These are phyloP conservation scores for Chrysopilus asiliformis DNA, from an alignment of 2,888 invertebrate species.

Conservation along the genomic window DNA sequence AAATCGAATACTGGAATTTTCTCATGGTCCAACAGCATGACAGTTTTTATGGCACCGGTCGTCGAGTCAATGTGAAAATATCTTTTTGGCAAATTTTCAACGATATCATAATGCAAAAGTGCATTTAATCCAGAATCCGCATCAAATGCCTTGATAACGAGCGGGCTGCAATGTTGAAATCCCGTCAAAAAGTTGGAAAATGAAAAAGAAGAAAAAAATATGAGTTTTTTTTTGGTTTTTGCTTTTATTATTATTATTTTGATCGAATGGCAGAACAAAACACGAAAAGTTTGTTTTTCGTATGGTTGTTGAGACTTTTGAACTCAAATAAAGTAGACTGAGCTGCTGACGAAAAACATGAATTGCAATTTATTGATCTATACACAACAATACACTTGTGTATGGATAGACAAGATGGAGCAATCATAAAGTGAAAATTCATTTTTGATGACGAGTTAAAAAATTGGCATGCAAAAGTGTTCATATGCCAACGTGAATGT, in stretches of 20 bases:
- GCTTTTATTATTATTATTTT: too few relatives aligned
- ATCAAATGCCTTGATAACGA: conserved; percentile 75
- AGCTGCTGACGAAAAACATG: too few relatives aligned
- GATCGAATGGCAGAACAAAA: too few relatives aligned
- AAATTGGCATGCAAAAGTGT: too few relatives aligned
- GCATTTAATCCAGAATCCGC: conserved; percentile 78
- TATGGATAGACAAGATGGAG: too few relatives aligned
- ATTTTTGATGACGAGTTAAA: too few relatives aligned
- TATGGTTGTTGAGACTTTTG: not conserved
- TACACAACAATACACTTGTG: too few relatives aligned
- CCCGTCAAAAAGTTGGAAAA: not conserved
- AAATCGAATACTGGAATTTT: conserved; percentile 54
- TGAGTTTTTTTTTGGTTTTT: too few relatives aligned
- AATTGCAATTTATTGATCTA: too few relatives aligned
- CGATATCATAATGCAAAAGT: conserved; percentile 69
- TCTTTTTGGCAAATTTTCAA: conserved; percentile 61
- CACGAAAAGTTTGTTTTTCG: not conserved
- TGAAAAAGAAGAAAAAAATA: not conserved
- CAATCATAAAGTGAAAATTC: too few relatives aligned
- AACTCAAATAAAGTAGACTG: too few relatives aligned
- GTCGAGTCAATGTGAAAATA: conserved; percentile 77
- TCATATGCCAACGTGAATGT: too few relatives aligned
- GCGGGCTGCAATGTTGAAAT: conserved; percentile 48
- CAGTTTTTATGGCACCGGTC: conserved; percentile 74
- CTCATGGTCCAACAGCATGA: conserved; percentile 70